Evolutionary conservation across 2,113 vertebrate species (phyloP).

Genomic region (Pteruthius melanotis): DNA sequence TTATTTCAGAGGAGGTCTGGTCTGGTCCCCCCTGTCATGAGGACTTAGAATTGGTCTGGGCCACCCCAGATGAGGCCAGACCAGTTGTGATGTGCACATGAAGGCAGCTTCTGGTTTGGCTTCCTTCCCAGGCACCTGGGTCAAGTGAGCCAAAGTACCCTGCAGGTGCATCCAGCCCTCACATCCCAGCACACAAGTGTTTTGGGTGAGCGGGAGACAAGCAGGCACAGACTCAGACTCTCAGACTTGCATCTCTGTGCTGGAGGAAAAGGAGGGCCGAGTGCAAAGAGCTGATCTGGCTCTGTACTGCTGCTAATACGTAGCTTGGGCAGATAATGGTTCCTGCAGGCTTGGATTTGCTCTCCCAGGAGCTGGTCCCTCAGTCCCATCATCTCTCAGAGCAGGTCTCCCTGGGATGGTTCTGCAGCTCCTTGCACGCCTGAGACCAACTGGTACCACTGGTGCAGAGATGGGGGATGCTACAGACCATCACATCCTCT

Average conservation of each 20-base stretch:
- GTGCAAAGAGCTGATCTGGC: neutral
- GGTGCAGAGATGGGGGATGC: neutral
- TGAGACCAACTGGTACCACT: neutral
- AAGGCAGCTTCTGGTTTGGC: neutral
- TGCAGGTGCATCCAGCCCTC: neutral
- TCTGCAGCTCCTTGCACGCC: neutral
- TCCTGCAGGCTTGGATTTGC: neutral
- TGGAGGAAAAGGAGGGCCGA: rapidly evolving
- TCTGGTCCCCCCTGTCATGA: neutral
- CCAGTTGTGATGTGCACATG: rapidly evolving
- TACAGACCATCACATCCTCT: neutral
- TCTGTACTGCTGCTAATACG: neutral
- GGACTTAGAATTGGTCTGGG: neutral
- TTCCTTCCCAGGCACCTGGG: neutral
- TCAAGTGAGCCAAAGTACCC: neutral
- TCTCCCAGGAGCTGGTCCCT: neutral
- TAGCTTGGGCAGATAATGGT: neutral
- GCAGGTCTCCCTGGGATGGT: neutral
- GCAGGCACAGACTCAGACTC: neutral
- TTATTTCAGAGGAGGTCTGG: neutral
- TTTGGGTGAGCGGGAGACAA: rapidly evolving
- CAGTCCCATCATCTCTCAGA: neutral
- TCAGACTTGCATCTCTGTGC: neutral
- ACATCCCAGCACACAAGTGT: neutral
- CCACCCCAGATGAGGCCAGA: neutral